phyloP scores from a whole-genome alignment of 2,113 vertebrate genomes.

The Heterotilapia buettikoferi region DNA sequence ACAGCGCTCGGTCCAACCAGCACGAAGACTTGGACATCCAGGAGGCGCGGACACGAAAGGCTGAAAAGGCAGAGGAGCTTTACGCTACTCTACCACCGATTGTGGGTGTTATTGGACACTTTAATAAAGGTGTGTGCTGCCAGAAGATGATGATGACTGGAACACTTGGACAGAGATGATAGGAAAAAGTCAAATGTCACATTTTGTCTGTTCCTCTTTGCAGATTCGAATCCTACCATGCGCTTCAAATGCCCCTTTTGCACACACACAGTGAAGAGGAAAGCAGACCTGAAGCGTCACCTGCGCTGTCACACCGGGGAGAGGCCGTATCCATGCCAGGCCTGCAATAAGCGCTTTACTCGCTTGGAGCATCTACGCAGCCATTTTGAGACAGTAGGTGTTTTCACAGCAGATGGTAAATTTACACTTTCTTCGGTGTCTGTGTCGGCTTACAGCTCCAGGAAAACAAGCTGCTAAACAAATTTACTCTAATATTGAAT shows the following conservation, averaged over 20 bases:
- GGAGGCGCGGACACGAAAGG: slow-evolving; percentile 65
- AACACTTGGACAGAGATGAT: background rate
- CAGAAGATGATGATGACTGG: background rate
- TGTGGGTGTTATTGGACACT: slow-evolving; percentile 76
- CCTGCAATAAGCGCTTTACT: slow-evolving; percentile 94
- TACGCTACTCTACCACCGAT: slow-evolving; percentile 74
- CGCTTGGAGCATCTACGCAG: slow-evolving; percentile 93
- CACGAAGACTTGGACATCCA: slow-evolving; percentile 61
- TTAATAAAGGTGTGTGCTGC: slow-evolving; percentile 76
- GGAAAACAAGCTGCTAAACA: background rate
- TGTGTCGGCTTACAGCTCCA: background rate
- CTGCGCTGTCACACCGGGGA: slow-evolving; percentile 95
- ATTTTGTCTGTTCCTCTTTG: background rate
- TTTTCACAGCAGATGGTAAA: background rate
- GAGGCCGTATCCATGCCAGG: slow-evolving; percentile 92
- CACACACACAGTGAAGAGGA: slow-evolving; percentile 95
- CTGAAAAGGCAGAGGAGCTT: slow-evolving; percentile 78
- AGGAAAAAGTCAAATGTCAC: background rate
- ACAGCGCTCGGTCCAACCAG: slow-evolving; percentile 43
- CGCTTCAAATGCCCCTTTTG: slow-evolving; percentile 97
- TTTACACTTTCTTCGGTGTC: background rate
- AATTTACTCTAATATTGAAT: background rate
- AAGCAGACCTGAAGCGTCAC: slow-evolving; percentile 95
- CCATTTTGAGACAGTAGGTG: slow-evolving; percentile 90
- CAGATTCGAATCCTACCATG: slow-evolving; percentile 87